Evolutionary conservation across 2,113 vertebrate species (phyloP).

Genomic region (Osmerus eperlanus): DNA sequence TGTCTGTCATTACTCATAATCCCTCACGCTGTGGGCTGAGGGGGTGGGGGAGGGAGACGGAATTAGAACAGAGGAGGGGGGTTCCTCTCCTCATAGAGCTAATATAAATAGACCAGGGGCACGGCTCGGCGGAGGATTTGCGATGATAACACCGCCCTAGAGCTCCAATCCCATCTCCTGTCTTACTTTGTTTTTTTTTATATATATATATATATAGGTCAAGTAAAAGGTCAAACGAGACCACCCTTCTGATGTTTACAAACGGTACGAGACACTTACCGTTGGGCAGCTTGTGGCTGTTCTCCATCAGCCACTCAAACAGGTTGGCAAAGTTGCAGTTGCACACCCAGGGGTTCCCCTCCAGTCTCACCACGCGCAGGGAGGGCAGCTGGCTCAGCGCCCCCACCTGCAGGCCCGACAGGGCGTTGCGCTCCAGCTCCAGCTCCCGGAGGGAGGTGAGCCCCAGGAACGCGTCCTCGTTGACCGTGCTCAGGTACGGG

Average conservation of each 20-base stretch:
- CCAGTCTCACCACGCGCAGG: conserved; percentile 83
- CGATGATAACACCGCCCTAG: conserved; percentile 18
- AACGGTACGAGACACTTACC: conserved; percentile 70
- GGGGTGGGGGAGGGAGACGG: conserved; percentile 53
- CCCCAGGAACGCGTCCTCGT: conserved; percentile 85
- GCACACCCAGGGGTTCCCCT: conserved; percentile 96
- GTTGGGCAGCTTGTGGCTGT: conserved; percentile 87
- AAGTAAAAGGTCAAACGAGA: conserved; percentile 21
- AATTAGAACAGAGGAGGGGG: conserved; percentile 62
- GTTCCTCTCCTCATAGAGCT: conserved; percentile 61
- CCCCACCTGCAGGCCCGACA: conserved; percentile 83
- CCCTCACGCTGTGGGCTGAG: conserved; percentile 45
- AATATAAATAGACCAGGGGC: conserved; percentile 59
- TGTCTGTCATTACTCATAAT: conserved; percentile 54
- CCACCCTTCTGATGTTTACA: neutral
- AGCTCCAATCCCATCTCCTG: conserved; percentile 29
- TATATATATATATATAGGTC: conserved; percentile 21
- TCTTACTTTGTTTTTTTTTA: neutral
- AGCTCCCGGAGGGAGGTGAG: conserved; percentile 90
- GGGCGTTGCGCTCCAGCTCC: conserved; percentile 87
- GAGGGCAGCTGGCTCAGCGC: conserved; percentile 85
- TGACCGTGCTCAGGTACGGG: conserved; percentile 86
- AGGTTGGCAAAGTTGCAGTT: conserved; percentile 95
- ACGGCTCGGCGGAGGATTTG: conserved; percentile 45
- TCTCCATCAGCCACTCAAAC: conserved; percentile 91